A percentile compares a stretch with the other conserved stretches of the same genome.
These are phyloP conservation scores for Muscidifurax raptorellus DNA, from an alignment of 1,140 invertebrate species.

Conservation along the genomic window DNA sequence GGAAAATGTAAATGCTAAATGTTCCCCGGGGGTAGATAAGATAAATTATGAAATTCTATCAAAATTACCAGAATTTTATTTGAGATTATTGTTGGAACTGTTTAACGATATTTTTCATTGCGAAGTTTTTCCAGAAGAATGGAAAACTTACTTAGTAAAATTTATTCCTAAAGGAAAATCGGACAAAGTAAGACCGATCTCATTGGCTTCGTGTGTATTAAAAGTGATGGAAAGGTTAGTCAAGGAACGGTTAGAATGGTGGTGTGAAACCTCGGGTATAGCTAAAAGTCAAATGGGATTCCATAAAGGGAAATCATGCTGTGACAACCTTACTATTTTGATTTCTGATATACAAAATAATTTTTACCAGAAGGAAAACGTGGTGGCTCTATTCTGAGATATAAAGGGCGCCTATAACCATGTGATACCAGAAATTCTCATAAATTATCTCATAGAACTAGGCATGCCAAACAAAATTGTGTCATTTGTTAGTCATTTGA, in stretches of 20 bases:
- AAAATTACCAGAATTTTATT: conserved; percentile 47
- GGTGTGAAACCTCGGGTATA: conserved; percentile 38
- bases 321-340: conserved; percentile 47
- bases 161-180: conserved; percentile 57
- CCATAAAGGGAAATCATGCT: conserved; percentile 50
- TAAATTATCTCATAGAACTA: conserved; percentile 45
- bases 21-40: conserved; percentile 54
- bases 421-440: conserved; percentile 48
- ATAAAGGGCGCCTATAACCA: conserved; percentile 49
- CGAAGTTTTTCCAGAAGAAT: conserved; percentile 52
- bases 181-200: conserved; percentile 57
- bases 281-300: conserved; percentile 52
- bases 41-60: conserved; percentile 53
- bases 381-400: conserved; percentile 41
- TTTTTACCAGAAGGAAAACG: conserved; percentile 43
- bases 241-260: conserved; percentile 54
- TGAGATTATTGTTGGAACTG: conserved; percentile 51
- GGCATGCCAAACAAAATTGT: conserved; percentile 29
- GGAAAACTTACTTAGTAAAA: conserved; percentile 53
- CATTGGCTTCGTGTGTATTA: conserved; percentile 51
- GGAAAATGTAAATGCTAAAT: conserved; percentile 33
- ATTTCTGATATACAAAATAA: conserved; percentile 43
- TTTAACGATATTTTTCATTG: conserved; percentile 53
- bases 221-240: conserved; percentile 54
- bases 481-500: too few species aligned